A percentile compares a stretch with the other conserved stretches of the same genome.
Evolutionary conservation across 64 coral and sea anemone species (phyloP).

Genomic region (Stylophora pistillata): DNA sequence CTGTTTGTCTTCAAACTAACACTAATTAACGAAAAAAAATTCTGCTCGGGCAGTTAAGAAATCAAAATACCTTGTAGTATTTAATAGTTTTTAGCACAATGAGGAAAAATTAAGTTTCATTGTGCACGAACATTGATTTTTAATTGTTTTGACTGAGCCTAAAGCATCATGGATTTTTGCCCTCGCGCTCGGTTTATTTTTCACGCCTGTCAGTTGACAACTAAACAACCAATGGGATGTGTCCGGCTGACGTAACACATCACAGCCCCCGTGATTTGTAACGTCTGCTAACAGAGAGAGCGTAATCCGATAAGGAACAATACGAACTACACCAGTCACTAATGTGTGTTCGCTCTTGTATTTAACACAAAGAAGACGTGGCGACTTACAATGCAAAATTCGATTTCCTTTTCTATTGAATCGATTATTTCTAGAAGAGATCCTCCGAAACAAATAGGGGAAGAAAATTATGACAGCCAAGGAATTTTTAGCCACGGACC

Average conservation of each 20-base stretch:
- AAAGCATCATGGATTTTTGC: not conserved
- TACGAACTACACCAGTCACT: constrained; percentile 44
- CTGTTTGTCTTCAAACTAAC: not conserved
- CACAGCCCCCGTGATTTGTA: constrained; percentile 79
- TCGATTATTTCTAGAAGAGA: constrained; percentile 87
- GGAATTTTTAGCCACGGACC: constrained; percentile 18
- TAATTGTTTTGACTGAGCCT: constrained; percentile 21
- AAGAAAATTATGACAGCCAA: not conserved
- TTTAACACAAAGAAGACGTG: constrained; percentile 22
- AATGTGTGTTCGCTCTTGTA: constrained; percentile 9
- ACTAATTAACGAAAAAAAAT: constrained; percentile 12
- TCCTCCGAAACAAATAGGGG: constrained; percentile 62
- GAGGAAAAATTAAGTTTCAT: not conserved
- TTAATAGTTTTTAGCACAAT: not conserved
- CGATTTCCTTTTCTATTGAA: constrained; percentile 85
- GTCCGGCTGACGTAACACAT: constrained; percentile 59
- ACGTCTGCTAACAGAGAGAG: constrained; percentile 49
- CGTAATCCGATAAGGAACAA: constrained; percentile 90
- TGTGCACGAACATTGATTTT: constrained; percentile 25
- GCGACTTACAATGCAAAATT: constrained; percentile 62
- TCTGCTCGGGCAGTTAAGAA: constrained; percentile 30
- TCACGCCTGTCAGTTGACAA: constrained; percentile 61
- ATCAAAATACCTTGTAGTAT: constrained; percentile 10
- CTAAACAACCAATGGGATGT: constrained; percentile 59
- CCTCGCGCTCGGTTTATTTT: constrained; percentile 36